Conservation (phyloP, 2,113 vertebrate genomes). For the Seriola aureovittata region DNA sequence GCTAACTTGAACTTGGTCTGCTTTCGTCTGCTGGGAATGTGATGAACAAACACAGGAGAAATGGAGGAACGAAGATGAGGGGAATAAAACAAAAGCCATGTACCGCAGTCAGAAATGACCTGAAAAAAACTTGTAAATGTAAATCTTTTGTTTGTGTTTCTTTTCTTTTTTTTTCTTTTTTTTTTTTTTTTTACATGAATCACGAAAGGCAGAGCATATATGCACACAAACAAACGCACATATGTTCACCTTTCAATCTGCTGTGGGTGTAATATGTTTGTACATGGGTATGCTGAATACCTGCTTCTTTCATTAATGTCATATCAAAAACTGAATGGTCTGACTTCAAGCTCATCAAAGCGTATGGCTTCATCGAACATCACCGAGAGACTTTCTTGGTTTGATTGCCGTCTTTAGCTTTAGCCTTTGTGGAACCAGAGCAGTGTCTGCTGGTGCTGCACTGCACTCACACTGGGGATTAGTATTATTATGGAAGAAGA, state of each 20-base stretch:
- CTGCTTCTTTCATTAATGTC: neutral
- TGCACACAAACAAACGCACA: neutral
- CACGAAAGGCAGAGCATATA: neutral
- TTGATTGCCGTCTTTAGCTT: slow-evolving; percentile 54
- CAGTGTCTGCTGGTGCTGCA: slow-evolving; percentile 50
- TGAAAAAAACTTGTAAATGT: neutral
- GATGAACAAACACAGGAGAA: slow-evolving; percentile 50
- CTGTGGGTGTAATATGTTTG: neutral
- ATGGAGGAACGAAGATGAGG: slow-evolving; percentile 25
- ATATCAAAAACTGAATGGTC: slow-evolving; percentile 44
- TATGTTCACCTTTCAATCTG: neutral
- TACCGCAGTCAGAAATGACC: neutral
- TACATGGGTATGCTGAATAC: neutral
- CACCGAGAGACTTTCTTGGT: slow-evolving; percentile 34
- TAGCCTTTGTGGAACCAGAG: slow-evolving; percentile 59
- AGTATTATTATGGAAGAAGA: slow-evolving; percentile 45
- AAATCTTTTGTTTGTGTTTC: slow-evolving; percentile 9
- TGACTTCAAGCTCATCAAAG: slow-evolving; percentile 63
- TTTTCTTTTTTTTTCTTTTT: neutral
- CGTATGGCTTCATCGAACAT: slow-evolving; percentile 60
- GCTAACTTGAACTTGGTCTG: slow-evolving; percentile 47
- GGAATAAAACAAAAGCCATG: slow-evolving; percentile 2
- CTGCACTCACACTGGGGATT: slow-evolving; percentile 48
- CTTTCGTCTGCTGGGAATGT: slow-evolving; percentile 35
- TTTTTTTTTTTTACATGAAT: neutral